Evolutionary conservation across 2,797 vertebrate genomes (phyloP).

Genomic region (Acipenser oxyrinchus): DNA sequence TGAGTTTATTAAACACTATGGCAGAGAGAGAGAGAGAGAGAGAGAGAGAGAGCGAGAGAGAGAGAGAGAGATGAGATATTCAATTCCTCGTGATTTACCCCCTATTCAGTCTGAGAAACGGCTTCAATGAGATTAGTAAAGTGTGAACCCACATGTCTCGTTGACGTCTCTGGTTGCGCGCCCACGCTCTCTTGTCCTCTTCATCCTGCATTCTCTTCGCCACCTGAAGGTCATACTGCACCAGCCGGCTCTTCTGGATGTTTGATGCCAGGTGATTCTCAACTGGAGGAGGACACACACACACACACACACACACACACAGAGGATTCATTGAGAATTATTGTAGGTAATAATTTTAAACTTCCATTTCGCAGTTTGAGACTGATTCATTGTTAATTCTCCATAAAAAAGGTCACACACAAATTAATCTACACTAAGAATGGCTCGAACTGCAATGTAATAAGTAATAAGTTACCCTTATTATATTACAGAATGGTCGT

Average conservation of each 20-base stretch:
- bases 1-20: no score
- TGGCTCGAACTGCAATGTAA: background rate
- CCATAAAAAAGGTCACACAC: background rate
- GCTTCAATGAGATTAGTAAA: no score
- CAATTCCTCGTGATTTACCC: no score
- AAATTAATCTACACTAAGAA: background rate
- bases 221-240: constrained; percentile 84
- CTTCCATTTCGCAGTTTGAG: background rate
- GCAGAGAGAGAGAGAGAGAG: no score
- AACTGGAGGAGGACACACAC: constrained; percentile 52
- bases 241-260: constrained; percentile 84
- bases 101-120: no score
- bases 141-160: constrained; percentile 68
- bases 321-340: no score
- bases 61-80: no score
- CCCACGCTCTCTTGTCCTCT: constrained; percentile 79
- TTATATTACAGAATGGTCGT: no score
- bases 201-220: constrained; percentile 91
- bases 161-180: constrained; percentile 64
- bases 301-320: background rate
- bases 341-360: no score
- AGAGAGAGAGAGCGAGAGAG: no score
- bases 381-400: background rate
- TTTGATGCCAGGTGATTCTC: constrained; percentile 96
- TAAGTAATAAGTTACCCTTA: no score